Evolutionary conservation across 2,113 vertebrate genomes (phyloP).

Genomic region (Podarcis raffonei): DNA sequence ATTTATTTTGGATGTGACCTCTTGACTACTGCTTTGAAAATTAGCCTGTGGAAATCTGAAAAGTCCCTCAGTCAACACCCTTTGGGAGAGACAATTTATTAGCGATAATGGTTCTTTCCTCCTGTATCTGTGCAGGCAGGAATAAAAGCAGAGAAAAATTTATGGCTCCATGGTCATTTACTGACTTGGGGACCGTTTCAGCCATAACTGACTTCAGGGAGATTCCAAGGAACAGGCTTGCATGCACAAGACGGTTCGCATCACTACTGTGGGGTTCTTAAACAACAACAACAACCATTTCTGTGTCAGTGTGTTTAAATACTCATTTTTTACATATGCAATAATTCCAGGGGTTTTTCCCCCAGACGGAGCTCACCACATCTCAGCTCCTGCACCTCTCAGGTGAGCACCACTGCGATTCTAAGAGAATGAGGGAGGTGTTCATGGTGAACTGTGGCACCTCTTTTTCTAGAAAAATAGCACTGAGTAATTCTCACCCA

Average conservation of each 20-base stretch:
- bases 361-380: neutral
- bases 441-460: too few relatives aligned
- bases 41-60: slow-evolving; percentile 43
- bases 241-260: too few relatives aligned
- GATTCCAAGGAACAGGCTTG: neutral
- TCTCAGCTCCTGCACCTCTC: neutral
- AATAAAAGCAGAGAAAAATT: slow-evolving; percentile 35
- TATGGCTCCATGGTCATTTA: slow-evolving; percentile 36
- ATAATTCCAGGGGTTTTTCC: neutral
- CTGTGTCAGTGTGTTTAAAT: neutral
- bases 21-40: slow-evolving; percentile 47
- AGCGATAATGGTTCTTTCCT: slow-evolving; percentile 1
- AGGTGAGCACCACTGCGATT: too few relatives aligned
- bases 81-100: slow-evolving; percentile 37
- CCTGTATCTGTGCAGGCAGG: slow-evolving; percentile 28
- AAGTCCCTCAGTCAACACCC: slow-evolving; percentile 43
- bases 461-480: too few relatives aligned
- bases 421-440: too few relatives aligned
- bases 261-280: neutral
- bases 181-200: neutral
- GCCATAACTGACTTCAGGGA: neutral
- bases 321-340: neutral
- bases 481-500: neutral
- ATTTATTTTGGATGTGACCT: slow-evolving; percentile 48
- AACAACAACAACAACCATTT: neutral